Evolutionary conservation across 2,797 vertebrate genomes (phyloP).

Genomic region (Coilia nasus): DNA sequence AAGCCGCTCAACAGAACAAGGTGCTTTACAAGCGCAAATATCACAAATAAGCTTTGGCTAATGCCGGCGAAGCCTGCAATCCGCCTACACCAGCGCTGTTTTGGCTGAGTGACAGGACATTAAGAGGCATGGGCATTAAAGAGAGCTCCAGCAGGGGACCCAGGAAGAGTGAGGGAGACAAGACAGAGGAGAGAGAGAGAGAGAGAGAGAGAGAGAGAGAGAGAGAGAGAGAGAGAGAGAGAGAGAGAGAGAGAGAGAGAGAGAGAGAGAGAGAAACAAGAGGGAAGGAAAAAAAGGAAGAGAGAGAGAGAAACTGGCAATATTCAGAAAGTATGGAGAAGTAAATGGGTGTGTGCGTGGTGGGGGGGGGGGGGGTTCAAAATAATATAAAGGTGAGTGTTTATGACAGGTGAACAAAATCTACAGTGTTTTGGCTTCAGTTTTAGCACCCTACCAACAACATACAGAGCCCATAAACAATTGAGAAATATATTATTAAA

Average conservation of each 20-base stretch:
- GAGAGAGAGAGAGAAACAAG: neutral
- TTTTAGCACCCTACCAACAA: neutral
- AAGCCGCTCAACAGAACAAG: conserved; percentile 48
- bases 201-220: neutral
- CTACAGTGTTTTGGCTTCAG: neutral
- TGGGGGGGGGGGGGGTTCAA: too few species aligned
- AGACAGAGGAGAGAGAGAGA: neutral
- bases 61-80: conserved; percentile 56
- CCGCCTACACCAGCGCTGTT: conserved; percentile 41
- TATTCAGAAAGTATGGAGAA: neutral
- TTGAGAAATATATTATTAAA: conserved; percentile 8
- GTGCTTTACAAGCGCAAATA: conserved; percentile 49
- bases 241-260: neutral
- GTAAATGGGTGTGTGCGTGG: conserved; percentile 45
- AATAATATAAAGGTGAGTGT: too few species aligned
- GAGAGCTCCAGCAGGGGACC: neutral
- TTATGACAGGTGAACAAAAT: neutral
- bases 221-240: neutral
- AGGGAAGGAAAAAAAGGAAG: neutral
- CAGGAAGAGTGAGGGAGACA: neutral
- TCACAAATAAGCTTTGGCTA: conserved; percentile 51
- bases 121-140: conserved; percentile 38
- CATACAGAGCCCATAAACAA: neutral
- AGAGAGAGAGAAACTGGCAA: conserved; percentile 15
- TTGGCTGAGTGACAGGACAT: conserved; percentile 43